Conservation (phyloP, 2,113 vertebrate genomes). For the Passer montanus region DNA sequence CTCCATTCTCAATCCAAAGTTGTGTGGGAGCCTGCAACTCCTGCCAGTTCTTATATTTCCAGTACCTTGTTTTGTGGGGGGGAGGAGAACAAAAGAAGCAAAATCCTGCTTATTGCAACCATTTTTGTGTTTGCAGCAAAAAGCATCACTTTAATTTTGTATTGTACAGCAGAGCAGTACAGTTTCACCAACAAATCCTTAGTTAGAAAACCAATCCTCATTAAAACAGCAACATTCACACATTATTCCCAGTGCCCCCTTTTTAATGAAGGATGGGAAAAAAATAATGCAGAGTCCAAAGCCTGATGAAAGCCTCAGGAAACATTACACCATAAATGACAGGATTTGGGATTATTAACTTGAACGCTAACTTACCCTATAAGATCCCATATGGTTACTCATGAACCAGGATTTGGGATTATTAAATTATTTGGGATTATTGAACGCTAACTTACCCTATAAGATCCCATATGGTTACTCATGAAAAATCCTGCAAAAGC, state of each 20-base stretch:
- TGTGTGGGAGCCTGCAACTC: not conserved
- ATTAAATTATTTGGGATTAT: not conserved
- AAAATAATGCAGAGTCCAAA: not conserved
- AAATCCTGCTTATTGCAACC: not conserved
- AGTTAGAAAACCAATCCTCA: not conserved
- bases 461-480: not conserved
- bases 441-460: not conserved
- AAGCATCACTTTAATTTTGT: not conserved
- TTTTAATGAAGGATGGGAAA: not conserved
- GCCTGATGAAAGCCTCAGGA: not conserved
- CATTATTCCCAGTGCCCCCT: not conserved
- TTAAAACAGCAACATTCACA: not conserved
- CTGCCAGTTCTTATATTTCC: not conserved
- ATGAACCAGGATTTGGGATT: not conserved
- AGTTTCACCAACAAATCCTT: not conserved
- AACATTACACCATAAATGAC: not conserved
- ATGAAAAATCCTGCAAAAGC: not conserved
- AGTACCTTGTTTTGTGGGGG: not conserved
- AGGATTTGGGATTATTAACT: not conserved
- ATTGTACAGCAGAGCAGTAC: not conserved
- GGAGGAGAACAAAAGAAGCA: not conserved
- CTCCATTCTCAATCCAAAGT: accelerated
- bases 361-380: not conserved
- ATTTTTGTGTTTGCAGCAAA: not conserved
- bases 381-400: not conserved